phyloP scores from a whole-genome alignment of 2,797 vertebrate species.

The Pipistrellus kuhlii region DNA sequence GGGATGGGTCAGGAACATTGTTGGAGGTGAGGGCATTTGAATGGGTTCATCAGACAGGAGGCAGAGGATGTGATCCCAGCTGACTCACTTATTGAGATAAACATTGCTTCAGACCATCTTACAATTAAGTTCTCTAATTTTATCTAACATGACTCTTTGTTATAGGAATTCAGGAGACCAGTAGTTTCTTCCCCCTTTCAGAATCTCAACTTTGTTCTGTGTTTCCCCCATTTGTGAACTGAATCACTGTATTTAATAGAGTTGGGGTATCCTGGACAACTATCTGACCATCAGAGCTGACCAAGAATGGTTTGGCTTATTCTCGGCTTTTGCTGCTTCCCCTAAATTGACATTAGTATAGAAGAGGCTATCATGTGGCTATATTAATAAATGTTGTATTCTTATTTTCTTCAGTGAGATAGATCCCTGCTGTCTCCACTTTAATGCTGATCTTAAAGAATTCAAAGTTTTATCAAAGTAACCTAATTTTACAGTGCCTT shows the following conservation, averaged over 20 bases:
- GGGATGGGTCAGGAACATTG: not conserved
- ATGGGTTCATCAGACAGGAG: not conserved
- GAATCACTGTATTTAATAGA: not conserved
- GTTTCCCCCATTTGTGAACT: rapidly evolving
- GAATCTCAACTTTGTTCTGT: not conserved
- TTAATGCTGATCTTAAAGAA: constrained; percentile 60
- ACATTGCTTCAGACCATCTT: not conserved
- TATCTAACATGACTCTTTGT: not conserved
- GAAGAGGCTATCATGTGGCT: not conserved
- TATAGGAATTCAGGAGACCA: not conserved
- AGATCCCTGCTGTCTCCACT: not conserved
- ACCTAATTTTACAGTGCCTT: constrained; percentile 52
- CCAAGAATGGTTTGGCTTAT: not conserved
- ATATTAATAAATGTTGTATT: constrained; percentile 39
- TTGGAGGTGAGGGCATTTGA: not conserved
- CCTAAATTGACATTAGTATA: not conserved
- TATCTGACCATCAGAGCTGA: not conserved
- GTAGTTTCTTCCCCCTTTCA: not conserved
- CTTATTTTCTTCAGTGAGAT: constrained; percentile 6
- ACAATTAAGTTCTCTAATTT: not conserved
- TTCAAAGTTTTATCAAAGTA: constrained; percentile 62
- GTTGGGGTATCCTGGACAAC: not conserved
- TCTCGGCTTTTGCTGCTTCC: not conserved
- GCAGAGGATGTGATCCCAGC: not conserved
- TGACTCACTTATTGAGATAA: not conserved